These are phyloP conservation scores for Seriola aureovittata DNA, from an alignment of 2,113 vertebrate genomes.

Conservation along the genomic window DNA sequence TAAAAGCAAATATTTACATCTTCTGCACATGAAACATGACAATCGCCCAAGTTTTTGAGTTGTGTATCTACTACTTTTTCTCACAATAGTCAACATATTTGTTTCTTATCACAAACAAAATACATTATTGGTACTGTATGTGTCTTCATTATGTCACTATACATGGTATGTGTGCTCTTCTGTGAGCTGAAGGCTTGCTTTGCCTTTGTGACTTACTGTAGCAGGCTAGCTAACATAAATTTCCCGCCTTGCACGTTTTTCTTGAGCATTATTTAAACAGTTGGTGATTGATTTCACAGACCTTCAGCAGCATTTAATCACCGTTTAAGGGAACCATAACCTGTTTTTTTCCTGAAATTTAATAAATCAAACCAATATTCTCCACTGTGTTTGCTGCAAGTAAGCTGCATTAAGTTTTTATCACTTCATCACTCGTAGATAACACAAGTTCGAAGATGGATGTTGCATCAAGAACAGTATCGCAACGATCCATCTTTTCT, in stretches of 20 bases:
- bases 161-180: not conserved
- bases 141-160: not conserved
- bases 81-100: not conserved
- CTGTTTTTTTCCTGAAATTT: constrained; percentile 27
- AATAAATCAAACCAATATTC: constrained; percentile 42
- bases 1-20: not conserved
- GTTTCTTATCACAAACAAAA: not conserved
- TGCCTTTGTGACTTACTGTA: not conserved
- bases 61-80: not conserved
- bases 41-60: no score
- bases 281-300: constrained; percentile 31
- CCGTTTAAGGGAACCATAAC: constrained; percentile 23
- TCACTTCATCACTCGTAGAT: constrained; percentile 39
- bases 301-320: constrained; percentile 32
- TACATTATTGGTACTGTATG: not conserved
- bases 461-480: constrained; percentile 39
- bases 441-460: constrained; percentile 50
- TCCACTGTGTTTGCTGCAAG: not conserved
- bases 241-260: constrained; percentile 5
- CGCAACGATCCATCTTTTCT: constrained; percentile 32
- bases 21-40: not conserved
- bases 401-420: constrained; percentile 36
- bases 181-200: not conserved
- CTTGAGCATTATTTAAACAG: constrained; percentile 26
- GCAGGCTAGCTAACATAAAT: not conserved